A percentile compares a stretch with the other conserved stretches of the same genome.
Evolutionary conservation across 2,113 vertebrate species (phyloP).

Genomic region (Ceyx cyanopectus): DNA sequence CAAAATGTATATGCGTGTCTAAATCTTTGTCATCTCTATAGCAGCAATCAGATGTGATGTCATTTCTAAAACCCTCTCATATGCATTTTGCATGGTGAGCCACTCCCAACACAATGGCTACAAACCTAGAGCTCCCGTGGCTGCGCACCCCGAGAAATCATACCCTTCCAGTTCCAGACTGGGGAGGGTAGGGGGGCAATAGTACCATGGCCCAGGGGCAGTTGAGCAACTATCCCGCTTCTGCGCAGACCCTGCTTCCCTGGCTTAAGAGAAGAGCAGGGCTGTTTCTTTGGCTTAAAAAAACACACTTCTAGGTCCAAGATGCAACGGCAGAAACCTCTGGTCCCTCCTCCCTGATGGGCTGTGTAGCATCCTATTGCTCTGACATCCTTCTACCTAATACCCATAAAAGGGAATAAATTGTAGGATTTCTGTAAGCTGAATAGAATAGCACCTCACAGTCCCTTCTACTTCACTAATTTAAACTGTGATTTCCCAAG

Average conservation of each 20-base stretch:
- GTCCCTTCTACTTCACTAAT: not conserved
- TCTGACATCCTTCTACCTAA: not conserved
- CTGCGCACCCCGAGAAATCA: not conserved
- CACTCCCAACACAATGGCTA: not conserved
- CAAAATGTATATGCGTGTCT: not conserved
- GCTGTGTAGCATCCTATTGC: not conserved
- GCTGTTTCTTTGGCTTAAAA: not conserved
- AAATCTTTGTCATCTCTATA: not conserved
- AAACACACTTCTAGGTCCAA: not conserved
- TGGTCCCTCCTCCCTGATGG: not conserved
- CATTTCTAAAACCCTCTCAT: not conserved
- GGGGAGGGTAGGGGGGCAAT: not conserved
- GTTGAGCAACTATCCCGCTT: fast-evolving
- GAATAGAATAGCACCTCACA: not conserved
- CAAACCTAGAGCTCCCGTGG: not conserved
- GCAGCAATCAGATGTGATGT: not conserved
- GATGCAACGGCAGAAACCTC: not conserved
- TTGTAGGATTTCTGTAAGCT: not conserved
- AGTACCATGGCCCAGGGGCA: not conserved
- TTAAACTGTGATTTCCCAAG: not conserved
- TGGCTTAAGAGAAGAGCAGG: not conserved
- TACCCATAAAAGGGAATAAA: not conserved
- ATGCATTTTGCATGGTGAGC: not conserved
- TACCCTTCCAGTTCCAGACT: not conserved
- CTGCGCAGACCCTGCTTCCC: not conserved